Base-by-base conservation (phyloP, 1,140 invertebrate species). In the Aethina tumida region DNA sequence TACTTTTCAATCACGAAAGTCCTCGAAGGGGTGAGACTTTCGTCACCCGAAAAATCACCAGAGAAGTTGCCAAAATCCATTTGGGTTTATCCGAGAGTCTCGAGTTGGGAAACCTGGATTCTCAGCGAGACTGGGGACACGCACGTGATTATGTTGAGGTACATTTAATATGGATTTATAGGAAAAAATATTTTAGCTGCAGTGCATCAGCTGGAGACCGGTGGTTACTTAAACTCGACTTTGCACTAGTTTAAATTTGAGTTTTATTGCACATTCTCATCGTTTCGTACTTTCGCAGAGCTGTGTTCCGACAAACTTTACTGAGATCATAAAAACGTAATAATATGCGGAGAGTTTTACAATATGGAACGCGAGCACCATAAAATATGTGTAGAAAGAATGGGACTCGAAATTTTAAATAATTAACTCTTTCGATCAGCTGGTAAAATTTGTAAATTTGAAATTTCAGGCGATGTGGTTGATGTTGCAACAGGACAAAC, bases 1-100 rank as follows among this genome's bases (percentile, higher is more conserved):
- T 99, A 47, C 70, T 99, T 2, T 99, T 99, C 60, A 99, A 99
- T 68, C 97, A 99, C 62, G 97, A 99, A 70, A 97, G 92, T 65
- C 97, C 97, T 2, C 67, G 96, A 42, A 69, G 97, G 61, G 96
- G 95, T 45, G 95, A 98, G 68, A 99, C 89, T 55, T 99, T 99
- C 73, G 97, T 99, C 0, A 99, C 97, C 0, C 73, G 96, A 43
- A 99, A 99, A 71, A 96, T 99, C 41, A 98, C 96, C 0, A 73
- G 96, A 25, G 89, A 86, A 19, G 94, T 99, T 12, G 93, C 96
- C 5, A 99, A 99, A 68, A 97, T 99, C 50, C 70, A 75, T 35
- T 67, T 96, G 2, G 90, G 91, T 5, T 75, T 91, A 40, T 75
- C 93, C 59, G 81, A 96, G 44, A 73, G 67, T 39, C 66, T 99